These are phyloP conservation scores for Pammene aurita DNA, from an alignment of 2,888 invertebrate genomes.

Conservation along the genomic window DNA sequence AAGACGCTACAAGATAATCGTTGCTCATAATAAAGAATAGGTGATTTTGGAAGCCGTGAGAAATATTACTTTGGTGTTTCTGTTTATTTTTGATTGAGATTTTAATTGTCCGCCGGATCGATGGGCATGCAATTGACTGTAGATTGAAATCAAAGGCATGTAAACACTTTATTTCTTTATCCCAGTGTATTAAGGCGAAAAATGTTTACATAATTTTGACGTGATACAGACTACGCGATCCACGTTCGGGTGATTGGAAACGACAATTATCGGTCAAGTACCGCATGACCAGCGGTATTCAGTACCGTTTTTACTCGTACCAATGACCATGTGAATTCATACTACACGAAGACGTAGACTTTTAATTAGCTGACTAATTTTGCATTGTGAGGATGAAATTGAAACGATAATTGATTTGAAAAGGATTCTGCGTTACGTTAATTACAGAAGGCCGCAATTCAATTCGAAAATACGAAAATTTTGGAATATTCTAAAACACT, in stretches of 20 bases:
- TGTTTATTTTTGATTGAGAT: conserved; percentile 56
- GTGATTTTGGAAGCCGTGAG: conserved; percentile 62
- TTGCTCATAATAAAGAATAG: conserved; percentile 41
- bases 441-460: background rate
- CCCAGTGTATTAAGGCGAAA: background rate
- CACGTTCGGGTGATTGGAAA: conserved; percentile 57
- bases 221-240: conserved; percentile 56
- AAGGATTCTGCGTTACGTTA: background rate
- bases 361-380: conserved; percentile 23
- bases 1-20: conserved; percentile 33
- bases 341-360: conserved; percentile 23
- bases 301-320: conserved; percentile 37
- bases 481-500: too few relatives aligned
- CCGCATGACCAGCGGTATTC: conserved; percentile 36
- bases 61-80: conserved; percentile 62
- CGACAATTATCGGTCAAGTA: conserved; percentile 56
- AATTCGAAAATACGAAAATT: background rate
- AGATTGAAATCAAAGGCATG: background rate
- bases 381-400: conserved; percentile 21
- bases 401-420: conserved; percentile 17
- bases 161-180: background rate
- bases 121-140: conserved; percentile 50
- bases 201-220: background rate
- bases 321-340: conserved; percentile 33
- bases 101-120: conserved; percentile 64